Base-by-base conservation (phyloP, 1,140 invertebrate species). In the Drosophila guanche region DNA sequence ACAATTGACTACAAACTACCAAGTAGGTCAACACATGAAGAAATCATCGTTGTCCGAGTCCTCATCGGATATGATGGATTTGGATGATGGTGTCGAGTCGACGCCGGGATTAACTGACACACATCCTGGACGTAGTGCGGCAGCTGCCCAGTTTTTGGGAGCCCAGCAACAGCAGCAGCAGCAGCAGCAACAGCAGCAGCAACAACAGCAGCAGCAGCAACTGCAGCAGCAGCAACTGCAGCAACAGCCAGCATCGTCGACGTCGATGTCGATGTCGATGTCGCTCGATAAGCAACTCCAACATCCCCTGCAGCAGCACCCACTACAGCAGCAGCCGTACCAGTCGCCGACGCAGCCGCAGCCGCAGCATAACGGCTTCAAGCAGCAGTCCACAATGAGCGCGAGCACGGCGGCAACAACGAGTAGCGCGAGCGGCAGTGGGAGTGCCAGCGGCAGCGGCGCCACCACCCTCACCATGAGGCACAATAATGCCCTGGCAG, bases 21-120 rank as follows among this genome's bases (percentile, higher is more conserved):
- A 90, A 89, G 68, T 93, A 95, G 96, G 96, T 93, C 95, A 97
- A 94, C 96, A 97, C 92, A 95, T 97, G 93, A 97, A 97, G 93
- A 96, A 97, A 92, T 96, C 95, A 90, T 96, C 97, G 83, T 94
- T 97, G 91, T 97, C 96, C 77, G 97, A 98, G 92, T 98, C 97
- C 60, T 97, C 97, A 79, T 98, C 97, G 76, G 97, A 98, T 92
- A 96, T 98, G 92, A 97, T 98, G 95, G 98, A 98, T 92, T 94
- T 98, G 92, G 97, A 98, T 88, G 97, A 98, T 92, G 95, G 96
- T 74, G 95, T 97, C 86, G 92, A 97, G 85, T 92, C 96, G 84
- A 94, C 94, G 93, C 94, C 95, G 92, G 94, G 95, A 93, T 84
- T 91, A 77, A 78, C 80, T 56, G 90, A 91, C 63, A 83, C 81